Conservation (phyloP, 2,888 invertebrate species). For the Eilema caniola region DNA sequence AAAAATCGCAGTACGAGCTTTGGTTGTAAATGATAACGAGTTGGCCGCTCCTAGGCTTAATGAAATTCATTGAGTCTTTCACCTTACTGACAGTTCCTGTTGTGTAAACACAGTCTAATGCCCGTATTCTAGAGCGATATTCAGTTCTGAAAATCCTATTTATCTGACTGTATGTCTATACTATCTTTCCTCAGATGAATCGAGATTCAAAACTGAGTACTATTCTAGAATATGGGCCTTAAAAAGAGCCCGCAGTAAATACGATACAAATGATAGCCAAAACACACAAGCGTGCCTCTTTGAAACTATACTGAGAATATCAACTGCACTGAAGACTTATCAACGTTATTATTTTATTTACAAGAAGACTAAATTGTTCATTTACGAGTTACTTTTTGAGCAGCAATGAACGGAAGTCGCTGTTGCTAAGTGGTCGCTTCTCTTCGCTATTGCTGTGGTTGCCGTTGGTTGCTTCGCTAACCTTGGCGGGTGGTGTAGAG, state of each 20-base stretch:
- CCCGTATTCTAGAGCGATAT: too few species aligned
- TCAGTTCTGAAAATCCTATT: too few species aligned
- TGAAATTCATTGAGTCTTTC: too few species aligned
- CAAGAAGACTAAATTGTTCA: slow-evolving; percentile 20
- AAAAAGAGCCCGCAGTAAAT: neutral
- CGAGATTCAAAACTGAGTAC: too few species aligned
- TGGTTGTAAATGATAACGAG: too few species aligned
- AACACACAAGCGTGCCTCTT: slow-evolving; percentile 7
- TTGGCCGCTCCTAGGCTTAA: too few species aligned
- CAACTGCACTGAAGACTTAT: slow-evolving; percentile 12
- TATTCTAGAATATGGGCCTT: neutral
- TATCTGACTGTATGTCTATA: too few species aligned
- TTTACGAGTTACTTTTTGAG: slow-evolving; percentile 58
- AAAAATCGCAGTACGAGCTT: too few species aligned
- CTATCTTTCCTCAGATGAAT: too few species aligned
- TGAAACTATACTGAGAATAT: slow-evolving; percentile 14
- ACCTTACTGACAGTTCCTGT: too few species aligned
- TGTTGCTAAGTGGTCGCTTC: slow-evolving; percentile 78
- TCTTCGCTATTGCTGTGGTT: slow-evolving; percentile 49
- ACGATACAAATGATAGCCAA: neutral
- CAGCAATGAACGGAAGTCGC: slow-evolving; percentile 86
- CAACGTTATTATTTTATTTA: slow-evolving; percentile 15
- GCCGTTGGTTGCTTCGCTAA: slow-evolving; percentile 48
- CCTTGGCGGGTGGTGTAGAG: slow-evolving; percentile 46
- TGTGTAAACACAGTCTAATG: too few species aligned